Evolutionary conservation across 2,113 vertebrate species (phyloP).

Genomic region (Oryzias woworae): DNA sequence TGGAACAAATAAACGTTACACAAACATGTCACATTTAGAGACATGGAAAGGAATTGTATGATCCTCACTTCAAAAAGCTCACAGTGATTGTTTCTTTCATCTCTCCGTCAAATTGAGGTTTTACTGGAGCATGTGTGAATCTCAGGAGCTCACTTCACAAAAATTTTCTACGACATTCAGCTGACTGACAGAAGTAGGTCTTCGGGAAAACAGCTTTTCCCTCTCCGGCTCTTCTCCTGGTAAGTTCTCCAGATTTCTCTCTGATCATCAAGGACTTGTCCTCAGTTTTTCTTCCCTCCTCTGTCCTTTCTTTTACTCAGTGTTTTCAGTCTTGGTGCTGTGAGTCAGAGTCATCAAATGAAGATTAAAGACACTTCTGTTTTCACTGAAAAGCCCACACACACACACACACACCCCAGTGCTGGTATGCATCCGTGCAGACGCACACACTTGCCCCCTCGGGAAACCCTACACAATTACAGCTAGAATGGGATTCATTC

Average conservation of each 20-base stretch:
- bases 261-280: slow-evolving; percentile 1
- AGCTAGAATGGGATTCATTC: slow-evolving; percentile 79
- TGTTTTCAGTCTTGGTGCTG: slow-evolving; percentile 38
- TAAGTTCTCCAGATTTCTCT: slow-evolving; percentile 15
- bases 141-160: slow-evolving; percentile 7
- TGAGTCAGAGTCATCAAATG: slow-evolving; percentile 73
- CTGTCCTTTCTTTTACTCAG: slow-evolving; percentile 9
- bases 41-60: slow-evolving; percentile 10
- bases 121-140: slow-evolving; percentile 7
- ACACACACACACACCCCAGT: slow-evolving; percentile 22
- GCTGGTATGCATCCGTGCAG: no score
- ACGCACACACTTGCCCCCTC: slow-evolving; percentile 41
- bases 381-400: slow-evolving; percentile 54
- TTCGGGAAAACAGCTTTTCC: slow-evolving; percentile 32
- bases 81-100: slow-evolving; percentile 10
- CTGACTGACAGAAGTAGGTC: slow-evolving; percentile 62
- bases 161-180: slow-evolving; percentile 11
- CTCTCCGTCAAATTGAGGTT: slow-evolving; percentile 8
- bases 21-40: slow-evolving; percentile 16
- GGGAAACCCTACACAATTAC: slow-evolving; percentile 78
- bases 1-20: not conserved
- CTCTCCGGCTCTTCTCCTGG: slow-evolving; percentile 23
- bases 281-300: not conserved
- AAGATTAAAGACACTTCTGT: slow-evolving; percentile 74
- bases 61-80: slow-evolving; percentile 20